phyloP scores from a whole-genome alignment of 2,797 vertebrate genomes.

The Microctenopoma lineatum region DNA sequence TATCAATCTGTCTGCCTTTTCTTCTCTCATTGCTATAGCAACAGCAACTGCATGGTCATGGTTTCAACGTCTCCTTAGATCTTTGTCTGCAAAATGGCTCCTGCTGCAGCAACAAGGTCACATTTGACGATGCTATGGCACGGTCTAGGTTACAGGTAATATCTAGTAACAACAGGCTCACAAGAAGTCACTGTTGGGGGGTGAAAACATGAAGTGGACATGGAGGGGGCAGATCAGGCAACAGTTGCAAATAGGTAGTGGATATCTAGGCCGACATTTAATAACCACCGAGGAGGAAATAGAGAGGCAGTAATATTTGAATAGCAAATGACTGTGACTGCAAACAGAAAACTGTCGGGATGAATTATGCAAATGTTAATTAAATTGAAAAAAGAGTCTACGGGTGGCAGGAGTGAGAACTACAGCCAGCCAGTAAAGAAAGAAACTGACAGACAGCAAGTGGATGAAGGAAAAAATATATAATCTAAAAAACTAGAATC shows the following conservation, averaged over 20 bases:
- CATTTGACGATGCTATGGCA: conserved; percentile 7
- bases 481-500: not conserved
- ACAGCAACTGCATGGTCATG: conserved; percentile 79
- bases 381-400: conserved; percentile 1
- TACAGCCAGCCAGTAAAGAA: not conserved
- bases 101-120: conserved; percentile 56
- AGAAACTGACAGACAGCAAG: conserved; percentile 14
- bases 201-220: not conserved
- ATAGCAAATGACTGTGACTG: conserved; percentile 50
- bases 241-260: not conserved
- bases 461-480: not conserved
- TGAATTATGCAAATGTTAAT: conserved; percentile 28
- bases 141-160: not conserved
- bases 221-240: not conserved
- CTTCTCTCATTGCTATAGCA: conserved; percentile 71
- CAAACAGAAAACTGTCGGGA: conserved; percentile 1
- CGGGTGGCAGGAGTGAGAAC: not conserved
- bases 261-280: not conserved
- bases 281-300: conserved; percentile 44
- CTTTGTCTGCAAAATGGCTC: conserved; percentile 64
- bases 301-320: conserved; percentile 50
- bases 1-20: conserved; percentile 68
- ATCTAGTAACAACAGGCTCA: not conserved
- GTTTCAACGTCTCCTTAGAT: conserved; percentile 62
- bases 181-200: no score